A percentile compares a stretch with the other conserved stretches of the same genome.
Evolutionary conservation across 2,113 vertebrate genomes (phyloP).

Genomic region (Sorex fumeus): DNA sequence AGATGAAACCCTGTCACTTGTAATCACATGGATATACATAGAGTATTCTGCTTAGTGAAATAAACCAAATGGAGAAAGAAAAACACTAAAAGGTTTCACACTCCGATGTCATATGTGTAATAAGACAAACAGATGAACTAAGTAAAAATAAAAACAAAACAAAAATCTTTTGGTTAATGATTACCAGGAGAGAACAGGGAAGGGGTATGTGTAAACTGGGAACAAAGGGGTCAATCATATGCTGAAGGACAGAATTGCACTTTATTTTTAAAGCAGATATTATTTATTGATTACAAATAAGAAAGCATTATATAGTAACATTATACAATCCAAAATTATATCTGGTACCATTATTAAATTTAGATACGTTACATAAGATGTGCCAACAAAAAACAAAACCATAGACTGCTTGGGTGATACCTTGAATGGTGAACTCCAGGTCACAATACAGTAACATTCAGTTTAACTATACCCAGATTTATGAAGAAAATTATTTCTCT

Average conservation of each 20-base stretch:
- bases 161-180: neutral
- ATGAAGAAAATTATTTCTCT: constrained; percentile 58
- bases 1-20: no score
- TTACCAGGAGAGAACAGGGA: constrained; percentile 69
- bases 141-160: no score
- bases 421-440: constrained; percentile 66
- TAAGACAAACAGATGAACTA: no score
- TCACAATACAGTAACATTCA: constrained; percentile 63
- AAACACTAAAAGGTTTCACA: no score
- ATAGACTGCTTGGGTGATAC: constrained; percentile 70
- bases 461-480: constrained; percentile 59
- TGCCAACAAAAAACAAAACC: constrained; percentile 77
- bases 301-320: constrained; percentile 83
- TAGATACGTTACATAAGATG: constrained; percentile 78
- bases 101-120: no score
- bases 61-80: no score
- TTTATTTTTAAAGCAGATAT: constrained; percentile 77
- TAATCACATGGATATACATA: no score
- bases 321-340: constrained; percentile 77
- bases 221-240: no score
- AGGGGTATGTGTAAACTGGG: neutral
- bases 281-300: constrained; percentile 85
- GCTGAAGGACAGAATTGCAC: no score
- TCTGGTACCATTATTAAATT: constrained; percentile 81
- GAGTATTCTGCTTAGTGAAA: no score